These are phyloP conservation scores for Desmophyllum pertusum DNA, from an alignment of 92 coral and sea anemone species.

Conservation along the genomic window DNA sequence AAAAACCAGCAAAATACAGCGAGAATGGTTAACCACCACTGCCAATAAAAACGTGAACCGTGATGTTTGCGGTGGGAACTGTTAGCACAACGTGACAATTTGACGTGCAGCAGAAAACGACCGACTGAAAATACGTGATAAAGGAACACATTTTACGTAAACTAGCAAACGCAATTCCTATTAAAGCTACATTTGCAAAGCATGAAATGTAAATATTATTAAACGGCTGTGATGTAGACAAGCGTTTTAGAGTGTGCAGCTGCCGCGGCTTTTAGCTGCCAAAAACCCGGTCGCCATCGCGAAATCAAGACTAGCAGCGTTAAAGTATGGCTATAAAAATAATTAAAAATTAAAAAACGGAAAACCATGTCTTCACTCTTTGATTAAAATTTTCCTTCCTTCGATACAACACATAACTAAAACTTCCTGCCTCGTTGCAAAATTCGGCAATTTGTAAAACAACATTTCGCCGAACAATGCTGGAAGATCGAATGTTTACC, in stretches of 20 bases:
- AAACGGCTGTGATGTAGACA: neutral
- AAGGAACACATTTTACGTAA: conserved; percentile 6
- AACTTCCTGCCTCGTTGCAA: neutral
- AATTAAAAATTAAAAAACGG: too few relatives aligned
- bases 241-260: too few relatives aligned
- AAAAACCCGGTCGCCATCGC: too few relatives aligned
- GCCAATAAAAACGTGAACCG: neutral
- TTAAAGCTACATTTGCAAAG: neutral
- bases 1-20: neutral
- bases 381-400: too few relatives aligned
- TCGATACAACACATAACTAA: too few relatives aligned
- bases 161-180: conserved; percentile 12
- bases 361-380: too few relatives aligned
- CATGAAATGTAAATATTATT: neutral
- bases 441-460: neutral
- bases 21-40: neutral
- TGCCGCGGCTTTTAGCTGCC: too few relatives aligned
- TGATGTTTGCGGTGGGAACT: neutral
- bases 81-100: neutral
- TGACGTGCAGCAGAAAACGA: neutral
- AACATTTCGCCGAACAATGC: neutral
- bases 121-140: neutral
- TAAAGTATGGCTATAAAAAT: too few relatives aligned
- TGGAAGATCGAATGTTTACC: neutral
- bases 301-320: too few relatives aligned